A percentile compares a stretch with the other conserved stretches of the same genome.
Evolutionary conservation across 1,140 invertebrate genomes (phyloP).

Genomic region (Chironomus tepperi): DNA sequence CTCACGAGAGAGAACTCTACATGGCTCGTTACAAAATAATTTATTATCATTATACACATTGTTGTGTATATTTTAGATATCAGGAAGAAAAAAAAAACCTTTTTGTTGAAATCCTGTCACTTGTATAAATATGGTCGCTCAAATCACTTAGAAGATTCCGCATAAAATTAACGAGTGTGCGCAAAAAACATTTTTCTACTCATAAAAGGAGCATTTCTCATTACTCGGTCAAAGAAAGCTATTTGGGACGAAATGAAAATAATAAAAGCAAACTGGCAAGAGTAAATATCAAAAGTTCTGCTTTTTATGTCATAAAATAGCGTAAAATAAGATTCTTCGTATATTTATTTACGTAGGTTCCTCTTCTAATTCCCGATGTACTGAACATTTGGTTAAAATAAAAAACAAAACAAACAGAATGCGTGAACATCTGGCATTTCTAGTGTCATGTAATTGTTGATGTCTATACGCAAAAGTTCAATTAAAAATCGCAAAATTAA

Average conservation of each 20-base stretch:
- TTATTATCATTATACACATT: slow-evolving; percentile 17
- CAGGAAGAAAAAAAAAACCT: background rate
- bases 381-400: background rate
- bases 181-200: background rate
- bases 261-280: slow-evolving; percentile 17
- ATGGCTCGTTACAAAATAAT: slow-evolving; percentile 18
- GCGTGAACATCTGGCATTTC: slow-evolving; percentile 1
- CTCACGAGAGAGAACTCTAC: slow-evolving; percentile 2
- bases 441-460: too few species aligned
- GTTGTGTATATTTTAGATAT: background rate
- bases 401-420: background rate
- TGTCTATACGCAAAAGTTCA: too few species aligned
- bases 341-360: background rate
- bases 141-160: background rate
- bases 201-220: background rate
- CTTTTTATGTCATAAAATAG: slow-evolving; percentile 18
- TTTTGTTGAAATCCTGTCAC: background rate
- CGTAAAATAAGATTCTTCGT: slow-evolving; percentile 16
- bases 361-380: background rate
- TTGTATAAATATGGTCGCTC: background rate
- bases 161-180: slow-evolving; percentile 1
- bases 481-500: background rate
- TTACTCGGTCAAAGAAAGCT: slow-evolving; percentile 11
- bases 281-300: slow-evolving; percentile 22
- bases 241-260: slow-evolving; percentile 14